A percentile compares a stretch with the other conserved stretches of the same genome.
phyloP scores from a whole-genome alignment of 37 sponge, comb jelly and placozoan species.

The Chondrilla cf. caribensis region DNA sequence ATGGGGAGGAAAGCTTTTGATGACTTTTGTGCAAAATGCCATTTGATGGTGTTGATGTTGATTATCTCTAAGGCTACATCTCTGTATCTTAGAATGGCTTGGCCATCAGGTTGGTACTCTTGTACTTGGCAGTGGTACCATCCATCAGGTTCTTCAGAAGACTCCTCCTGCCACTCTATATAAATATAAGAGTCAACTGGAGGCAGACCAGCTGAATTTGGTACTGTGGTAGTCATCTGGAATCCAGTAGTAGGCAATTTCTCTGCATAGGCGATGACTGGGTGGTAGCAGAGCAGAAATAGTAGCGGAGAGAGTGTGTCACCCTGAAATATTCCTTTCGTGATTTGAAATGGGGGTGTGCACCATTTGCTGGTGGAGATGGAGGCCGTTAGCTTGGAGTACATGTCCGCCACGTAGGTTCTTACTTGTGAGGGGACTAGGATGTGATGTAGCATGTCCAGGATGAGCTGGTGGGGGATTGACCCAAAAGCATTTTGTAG shows the following conservation, averaged over 20 bases:
- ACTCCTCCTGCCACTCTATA: slow-evolving; percentile 4
- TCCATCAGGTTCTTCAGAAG: neutral
- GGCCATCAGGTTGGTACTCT: slow-evolving; percentile 14
- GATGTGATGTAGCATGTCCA: no score
- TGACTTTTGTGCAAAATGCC: neutral
- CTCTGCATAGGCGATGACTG: slow-evolving; percentile 9
- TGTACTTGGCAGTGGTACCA: slow-evolving; percentile 3
- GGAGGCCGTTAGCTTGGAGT: no score
- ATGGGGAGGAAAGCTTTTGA: neutral
- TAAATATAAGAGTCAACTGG: neutral
- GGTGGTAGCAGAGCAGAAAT: no score
- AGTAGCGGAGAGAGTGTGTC: no score
- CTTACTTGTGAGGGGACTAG: neutral
- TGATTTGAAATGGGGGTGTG: no score
- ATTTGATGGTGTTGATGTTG: neutral
- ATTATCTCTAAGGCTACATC: neutral
- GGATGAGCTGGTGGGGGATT: no score
- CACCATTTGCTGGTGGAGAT: no score
- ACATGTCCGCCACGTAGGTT: neutral
- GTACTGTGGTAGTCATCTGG: slow-evolving; percentile 7
- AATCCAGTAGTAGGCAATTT: neutral
- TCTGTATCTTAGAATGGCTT: slow-evolving; percentile 8
- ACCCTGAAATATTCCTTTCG: no score
- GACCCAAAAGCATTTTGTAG: no score
- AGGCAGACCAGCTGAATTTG: neutral